These are phyloP conservation scores for Chromobotia macracanthus DNA, from an alignment of 2,797 vertebrate species.

Conservation along the genomic window DNA sequence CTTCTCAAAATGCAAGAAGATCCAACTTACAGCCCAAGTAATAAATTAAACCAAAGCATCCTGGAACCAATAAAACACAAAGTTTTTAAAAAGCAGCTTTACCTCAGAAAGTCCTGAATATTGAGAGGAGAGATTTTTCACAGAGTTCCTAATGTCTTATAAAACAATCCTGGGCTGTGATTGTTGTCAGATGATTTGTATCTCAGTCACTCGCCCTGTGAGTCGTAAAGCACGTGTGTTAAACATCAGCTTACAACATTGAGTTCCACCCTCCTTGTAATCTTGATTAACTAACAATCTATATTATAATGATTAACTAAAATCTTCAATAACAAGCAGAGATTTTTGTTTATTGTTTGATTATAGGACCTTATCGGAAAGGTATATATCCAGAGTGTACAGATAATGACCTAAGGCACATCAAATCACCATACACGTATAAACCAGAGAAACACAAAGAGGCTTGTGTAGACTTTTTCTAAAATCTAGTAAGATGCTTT, in stretches of 20 bases:
- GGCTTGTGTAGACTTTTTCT: no score
- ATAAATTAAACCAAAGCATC: not conserved
- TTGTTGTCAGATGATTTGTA: conserved; percentile 28
- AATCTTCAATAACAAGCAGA: conserved; percentile 9
- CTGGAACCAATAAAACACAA: not conserved
- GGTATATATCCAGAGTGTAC: conserved; percentile 9
- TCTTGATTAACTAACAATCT: conserved; percentile 9
- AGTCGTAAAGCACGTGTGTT: conserved; percentile 37
- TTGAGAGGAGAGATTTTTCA: not conserved
- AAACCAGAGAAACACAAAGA: not conserved
- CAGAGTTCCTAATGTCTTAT: not conserved
- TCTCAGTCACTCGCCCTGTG: no score
- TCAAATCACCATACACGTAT: conserved; percentile 6
- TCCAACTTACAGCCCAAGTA: not conserved
- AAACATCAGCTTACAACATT: not conserved
- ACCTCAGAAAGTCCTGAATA: not conserved
- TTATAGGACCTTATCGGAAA: conserved; percentile 52
- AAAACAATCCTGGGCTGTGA: conserved; percentile 20
- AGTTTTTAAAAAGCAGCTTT: not conserved
- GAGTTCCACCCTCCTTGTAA: conserved; percentile 46
- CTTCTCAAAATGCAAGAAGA: not conserved
- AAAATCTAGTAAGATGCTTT: no score
- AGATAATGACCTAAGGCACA: conserved; percentile 15
- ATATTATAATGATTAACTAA: conserved; percentile 38
- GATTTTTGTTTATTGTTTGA: conserved; percentile 14